Conservation (phyloP, 2,797 vertebrate species). For the Cirrhinus mrigala region DNA sequence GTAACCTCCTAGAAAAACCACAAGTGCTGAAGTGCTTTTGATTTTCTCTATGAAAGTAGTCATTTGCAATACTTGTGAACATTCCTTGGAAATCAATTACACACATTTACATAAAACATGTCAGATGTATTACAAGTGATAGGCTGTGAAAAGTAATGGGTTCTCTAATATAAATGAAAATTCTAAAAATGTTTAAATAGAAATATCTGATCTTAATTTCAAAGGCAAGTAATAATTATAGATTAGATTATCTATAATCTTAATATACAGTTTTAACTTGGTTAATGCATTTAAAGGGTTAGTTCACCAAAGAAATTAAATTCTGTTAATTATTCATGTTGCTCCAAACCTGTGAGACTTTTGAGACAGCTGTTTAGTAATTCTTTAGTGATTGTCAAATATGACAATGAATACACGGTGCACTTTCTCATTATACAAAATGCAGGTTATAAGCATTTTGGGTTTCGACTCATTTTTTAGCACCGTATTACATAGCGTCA, state of each 20-base stretch:
- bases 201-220: not conserved
- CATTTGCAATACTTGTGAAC: conserved; percentile 25
- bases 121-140: not conserved
- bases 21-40: conserved; percentile 5
- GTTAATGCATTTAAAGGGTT: too few species aligned
- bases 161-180: not conserved
- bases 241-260: not conserved
- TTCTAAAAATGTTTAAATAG: not conserved
- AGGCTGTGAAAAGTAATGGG: too few species aligned
- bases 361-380: too few species aligned
- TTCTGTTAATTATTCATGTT: too few species aligned
- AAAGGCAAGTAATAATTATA: not conserved
- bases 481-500: not conserved
- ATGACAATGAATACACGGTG: not conserved
- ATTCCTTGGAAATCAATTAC: not conserved
- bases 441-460: not conserved
- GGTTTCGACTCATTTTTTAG: not conserved
- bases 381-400: too few species aligned
- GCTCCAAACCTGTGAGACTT: too few species aligned
- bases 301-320: too few species aligned
- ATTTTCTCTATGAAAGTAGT: not conserved
- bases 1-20: conserved; percentile 46
- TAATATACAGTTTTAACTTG: not conserved
- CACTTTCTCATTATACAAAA: not conserved
- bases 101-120: not conserved